Evolutionary conservation across 2,113 vertebrate genomes (phyloP).

Genomic region (Anguilla rostrata): DNA sequence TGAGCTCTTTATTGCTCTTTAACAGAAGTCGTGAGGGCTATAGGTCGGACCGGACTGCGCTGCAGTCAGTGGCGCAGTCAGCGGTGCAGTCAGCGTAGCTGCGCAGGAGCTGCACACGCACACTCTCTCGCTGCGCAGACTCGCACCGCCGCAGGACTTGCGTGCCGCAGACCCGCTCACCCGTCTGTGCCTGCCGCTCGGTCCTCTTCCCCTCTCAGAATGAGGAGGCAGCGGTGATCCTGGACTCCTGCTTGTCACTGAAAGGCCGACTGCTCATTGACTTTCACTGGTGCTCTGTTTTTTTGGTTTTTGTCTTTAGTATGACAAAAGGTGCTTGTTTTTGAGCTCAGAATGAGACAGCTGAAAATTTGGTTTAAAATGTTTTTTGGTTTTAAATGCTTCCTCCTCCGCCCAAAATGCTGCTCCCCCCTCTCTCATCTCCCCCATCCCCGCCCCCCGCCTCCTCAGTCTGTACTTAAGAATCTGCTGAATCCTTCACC

Average conservation of each 20-base stretch:
- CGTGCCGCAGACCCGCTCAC: not conserved
- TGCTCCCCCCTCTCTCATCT: not conserved
- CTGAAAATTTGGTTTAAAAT: too few relatives aligned
- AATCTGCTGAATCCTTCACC: not conserved
- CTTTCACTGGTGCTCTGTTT: not conserved
- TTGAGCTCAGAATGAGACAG: too few relatives aligned
- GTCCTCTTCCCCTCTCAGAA: not conserved
- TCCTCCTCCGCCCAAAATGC: not conserved
- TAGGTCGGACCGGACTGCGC: not conserved
- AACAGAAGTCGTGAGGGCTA: not conserved
- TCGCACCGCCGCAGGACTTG: not conserved
- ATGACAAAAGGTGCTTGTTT: not conserved
- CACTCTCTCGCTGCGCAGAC: not conserved
- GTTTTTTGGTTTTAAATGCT: not conserved
- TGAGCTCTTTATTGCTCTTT: not conserved
- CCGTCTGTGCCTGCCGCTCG: not conserved
- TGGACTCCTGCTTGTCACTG: not conserved
- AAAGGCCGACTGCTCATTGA: conserved; percentile 1
- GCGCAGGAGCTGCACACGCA: not conserved
- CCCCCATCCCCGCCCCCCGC: too few relatives aligned
- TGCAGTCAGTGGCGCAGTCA: not conserved
- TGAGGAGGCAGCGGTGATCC: not conserved
- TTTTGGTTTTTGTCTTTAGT: not conserved
- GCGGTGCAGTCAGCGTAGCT: not conserved
- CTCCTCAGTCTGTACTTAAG: not conserved